Evolutionary conservation across 1,140 invertebrate genomes (phyloP).

Genomic region (Calephelis virginiensis): DNA sequence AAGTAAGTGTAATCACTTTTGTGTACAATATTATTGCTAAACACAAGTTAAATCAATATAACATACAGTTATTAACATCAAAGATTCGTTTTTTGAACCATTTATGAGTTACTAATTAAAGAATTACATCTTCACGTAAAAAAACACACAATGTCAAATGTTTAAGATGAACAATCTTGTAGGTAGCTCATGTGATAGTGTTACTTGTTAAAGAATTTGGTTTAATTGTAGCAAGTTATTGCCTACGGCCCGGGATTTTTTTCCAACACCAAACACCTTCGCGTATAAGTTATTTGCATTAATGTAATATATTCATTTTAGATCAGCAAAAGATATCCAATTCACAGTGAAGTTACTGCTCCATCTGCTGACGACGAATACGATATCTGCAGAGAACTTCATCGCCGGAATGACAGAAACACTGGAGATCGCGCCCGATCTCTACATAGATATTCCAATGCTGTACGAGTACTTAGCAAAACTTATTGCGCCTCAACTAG

Average conservation of each 20-base stretch:
- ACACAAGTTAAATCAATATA: no score
- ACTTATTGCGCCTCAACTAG: conserved; percentile 58
- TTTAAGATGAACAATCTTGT: no score
- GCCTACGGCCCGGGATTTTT: no score
- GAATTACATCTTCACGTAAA: no score
- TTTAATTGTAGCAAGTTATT: background rate
- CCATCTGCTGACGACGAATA: conserved; percentile 48
- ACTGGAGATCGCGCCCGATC: conserved; percentile 57
- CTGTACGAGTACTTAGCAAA: conserved; percentile 63
- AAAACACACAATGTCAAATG: no score
- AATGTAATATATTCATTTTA: conserved; percentile 28
- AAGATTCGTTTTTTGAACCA: no score
- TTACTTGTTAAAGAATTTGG: no score
- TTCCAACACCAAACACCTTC: background rate
- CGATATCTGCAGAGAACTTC: conserved; percentile 54
- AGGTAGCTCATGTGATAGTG: no score
- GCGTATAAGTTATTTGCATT: no score
- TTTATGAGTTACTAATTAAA: no score
- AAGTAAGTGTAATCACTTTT: conserved; percentile 41
- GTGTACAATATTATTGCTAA: no score
- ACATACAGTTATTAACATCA: no score
- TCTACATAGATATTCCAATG: conserved; percentile 69
- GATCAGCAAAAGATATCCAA: conserved; percentile 49
- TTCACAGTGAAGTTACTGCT: conserved; percentile 48
- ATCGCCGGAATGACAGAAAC: conserved; percentile 54